Percentiles rank a stretch among this genome's conserved stretches.
phyloP scores from a whole-genome alignment of 2,797 vertebrate species.

The Vultur gryphus region DNA sequence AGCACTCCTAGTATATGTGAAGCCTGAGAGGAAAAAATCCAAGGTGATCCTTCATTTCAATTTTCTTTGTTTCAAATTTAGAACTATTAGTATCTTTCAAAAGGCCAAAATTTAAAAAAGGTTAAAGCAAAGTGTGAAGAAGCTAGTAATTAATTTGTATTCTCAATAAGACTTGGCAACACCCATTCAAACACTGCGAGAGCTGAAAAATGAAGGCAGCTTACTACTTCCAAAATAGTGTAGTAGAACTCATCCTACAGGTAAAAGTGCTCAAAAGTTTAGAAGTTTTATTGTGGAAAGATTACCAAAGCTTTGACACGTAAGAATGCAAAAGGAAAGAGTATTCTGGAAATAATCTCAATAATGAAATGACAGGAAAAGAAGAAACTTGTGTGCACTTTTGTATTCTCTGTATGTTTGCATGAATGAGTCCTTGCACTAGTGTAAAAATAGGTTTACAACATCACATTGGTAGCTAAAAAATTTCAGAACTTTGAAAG shows the following conservation, averaged over 20 bases:
- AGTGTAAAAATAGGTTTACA: not conserved
- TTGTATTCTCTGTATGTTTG: not conserved
- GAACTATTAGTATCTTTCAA: not conserved
- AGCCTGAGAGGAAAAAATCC: not conserved
- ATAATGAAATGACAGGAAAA: not conserved
- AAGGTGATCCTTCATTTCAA: not conserved
- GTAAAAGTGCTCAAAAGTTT: not conserved
- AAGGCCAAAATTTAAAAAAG: not conserved
- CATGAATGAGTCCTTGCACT: not conserved
- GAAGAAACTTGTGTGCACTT: not conserved
- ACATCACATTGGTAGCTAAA: not conserved
- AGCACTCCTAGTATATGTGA: not conserved
- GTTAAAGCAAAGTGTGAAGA: not conserved
- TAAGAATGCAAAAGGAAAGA: not conserved
- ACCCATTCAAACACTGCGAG: not conserved
- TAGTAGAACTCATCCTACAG: not conserved
- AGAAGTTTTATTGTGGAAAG: not conserved
- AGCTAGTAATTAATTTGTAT: not conserved
- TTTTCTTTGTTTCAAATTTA: not conserved
- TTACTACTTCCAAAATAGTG: not conserved
- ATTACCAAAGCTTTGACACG: not conserved
- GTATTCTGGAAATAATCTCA: not conserved
- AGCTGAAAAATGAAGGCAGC: not conserved
- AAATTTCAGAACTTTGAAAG: not conserved
- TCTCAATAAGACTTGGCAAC: not conserved